Base-by-base conservation (phyloP, 2,113 vertebrate species). In the Gambusia holbrooki region DNA sequence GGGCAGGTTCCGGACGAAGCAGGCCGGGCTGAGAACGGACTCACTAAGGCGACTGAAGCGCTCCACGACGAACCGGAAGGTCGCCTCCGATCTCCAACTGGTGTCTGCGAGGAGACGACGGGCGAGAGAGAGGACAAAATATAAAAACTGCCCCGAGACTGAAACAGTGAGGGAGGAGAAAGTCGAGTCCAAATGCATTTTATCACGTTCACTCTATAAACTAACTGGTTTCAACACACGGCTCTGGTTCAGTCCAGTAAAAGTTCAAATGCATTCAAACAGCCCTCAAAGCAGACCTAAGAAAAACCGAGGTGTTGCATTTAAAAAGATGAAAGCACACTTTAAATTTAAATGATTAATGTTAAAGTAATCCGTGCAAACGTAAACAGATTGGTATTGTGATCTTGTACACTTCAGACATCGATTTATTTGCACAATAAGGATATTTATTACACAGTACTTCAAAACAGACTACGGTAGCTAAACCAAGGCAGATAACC, bases 71-170 rank as follows among this genome's bases (percentile, higher is more conserved):
- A 97, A 99, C 89, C 97, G 97, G 94, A 99, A 99, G 0, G 98
- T 99, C 22, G 98, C 97, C 94, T 99, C 98, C 6, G 98, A 99
- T 73, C 98, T 94, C 98, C 98, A 99, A 79, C 98, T 99, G 76
- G 98, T 98, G 90, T 99, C 98, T 99, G 94, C 30, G 35, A 51
- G 72, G 70, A 68, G 40, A 80, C 8, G 8, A 8, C 35, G 19
- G 1, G 2, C 1, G 7, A 15, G 28, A 40, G 28, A 40, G 4
- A 9, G 33, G 33, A 40, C 37, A 11, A 7, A 37, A 19, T 25
- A 25, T 10, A 35, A 3, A 27, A 37, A 10, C 37, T 27, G 15
- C 22, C 22, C 51, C 8, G 0, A 54, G 35, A 37, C 35, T 37
- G 10, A 37, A 37, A 37, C 51, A 58, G 8, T 58, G 22, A 58